Base-by-base conservation (phyloP, 2,888 invertebrate species). In the Magallana nippona region DNA sequence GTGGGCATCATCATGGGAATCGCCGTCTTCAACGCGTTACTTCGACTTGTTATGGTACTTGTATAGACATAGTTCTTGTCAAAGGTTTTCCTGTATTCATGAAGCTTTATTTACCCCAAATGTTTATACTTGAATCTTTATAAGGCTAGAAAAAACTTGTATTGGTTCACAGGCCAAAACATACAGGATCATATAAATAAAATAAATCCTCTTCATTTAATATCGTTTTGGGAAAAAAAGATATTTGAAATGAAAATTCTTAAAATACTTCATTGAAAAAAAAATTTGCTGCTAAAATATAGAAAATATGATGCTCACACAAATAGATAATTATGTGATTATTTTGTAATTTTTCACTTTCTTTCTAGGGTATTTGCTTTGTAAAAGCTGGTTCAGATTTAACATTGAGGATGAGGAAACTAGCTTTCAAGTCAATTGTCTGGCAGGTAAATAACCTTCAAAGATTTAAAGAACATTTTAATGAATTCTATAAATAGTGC, bases 351-450 rank as follows among this genome's bases (percentile, higher is more conserved):
- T 44, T 44, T 44, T 44, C 44, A 44, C 5, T 44, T 44, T 44
- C n/a, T 58, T 89, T 87, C 27, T 88, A 93, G 93, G 82, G 82
- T 89, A 96, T 95, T 89, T 95, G 96, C 92, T 97, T 97, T 93
- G 96, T 96, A 0, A 95, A 96, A 55, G 97, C 97, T 56, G 97
- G 98, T 57, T 97, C 97, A 93, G 95, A 95, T 86, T 95, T 98
- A 82, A 98, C 97, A 0, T 95, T 96, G 91, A 95, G 97, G 86
- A 93, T 98, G 8, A 95, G 97, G 32, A 85, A 89, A 55, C 77
- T 89, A 82, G 87, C 91, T 8, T 94, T 94, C 87, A 88, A 87
- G 60, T 87, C 93, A 11, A 90, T 94, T 86, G 92, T 97, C 1
- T 95, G 95, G 86, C 97, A 93, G 91, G 84, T 92, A 84, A 17